A percentile compares a stretch with the other conserved stretches of the same genome.
phyloP scores from a whole-genome alignment of 2,888 invertebrate species.

The Rotaria sp. region DNA sequence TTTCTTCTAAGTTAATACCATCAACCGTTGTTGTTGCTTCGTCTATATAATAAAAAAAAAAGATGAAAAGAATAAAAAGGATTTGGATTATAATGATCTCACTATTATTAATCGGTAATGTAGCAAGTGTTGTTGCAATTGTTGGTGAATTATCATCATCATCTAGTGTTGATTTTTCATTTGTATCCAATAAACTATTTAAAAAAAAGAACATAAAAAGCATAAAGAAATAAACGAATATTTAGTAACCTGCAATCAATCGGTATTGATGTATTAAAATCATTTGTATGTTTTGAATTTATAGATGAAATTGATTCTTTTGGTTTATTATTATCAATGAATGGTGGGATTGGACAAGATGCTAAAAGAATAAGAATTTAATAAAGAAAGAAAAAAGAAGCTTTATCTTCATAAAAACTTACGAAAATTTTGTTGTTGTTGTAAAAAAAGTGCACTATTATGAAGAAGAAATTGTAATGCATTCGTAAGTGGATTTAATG shows the following conservation, averaged over 20 bases:
- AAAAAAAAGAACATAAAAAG: background rate
- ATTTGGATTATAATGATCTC: background rate
- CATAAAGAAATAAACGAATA: background rate
- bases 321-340: background rate
- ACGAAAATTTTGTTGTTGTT: background rate
- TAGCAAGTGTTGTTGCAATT: constrained; percentile 6
- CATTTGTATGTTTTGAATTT: background rate
- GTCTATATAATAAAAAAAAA: background rate
- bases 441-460: background rate
- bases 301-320: background rate
- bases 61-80: background rate
- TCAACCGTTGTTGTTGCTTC: constrained; percentile 70
- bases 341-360: background rate
- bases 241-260: background rate
- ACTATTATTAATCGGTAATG: background rate
- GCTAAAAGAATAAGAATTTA: background rate
- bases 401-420: background rate
- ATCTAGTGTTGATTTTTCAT: background rate
- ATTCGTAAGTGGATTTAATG: background rate
- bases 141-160: constrained; percentile 19
- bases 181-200: background rate
- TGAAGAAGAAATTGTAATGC: background rate
- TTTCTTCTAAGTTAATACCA: constrained; percentile 90
- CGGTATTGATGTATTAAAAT: background rate
- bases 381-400: background rate